Evolutionary conservation across 2,113 vertebrate genomes (phyloP), one percentile per base, ranked within the genome.

Genomic region (Pollimyrus isidori): DNA sequence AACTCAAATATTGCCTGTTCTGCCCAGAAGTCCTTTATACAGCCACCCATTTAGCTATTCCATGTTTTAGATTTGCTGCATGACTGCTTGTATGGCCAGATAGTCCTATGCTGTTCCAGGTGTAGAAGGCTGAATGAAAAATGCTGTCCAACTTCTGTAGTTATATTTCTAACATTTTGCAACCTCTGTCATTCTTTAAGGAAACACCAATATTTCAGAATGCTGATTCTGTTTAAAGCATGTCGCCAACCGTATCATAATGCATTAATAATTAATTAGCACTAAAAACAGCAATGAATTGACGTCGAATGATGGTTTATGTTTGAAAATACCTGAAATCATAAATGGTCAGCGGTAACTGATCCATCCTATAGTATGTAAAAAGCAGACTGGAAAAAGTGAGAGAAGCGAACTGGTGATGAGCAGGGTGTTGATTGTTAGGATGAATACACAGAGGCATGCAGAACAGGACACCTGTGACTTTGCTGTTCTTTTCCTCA

Each of bases 11-110:
- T 35, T 26, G n/a, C 50, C 26, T 35, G 17, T 21, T 87, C n/a
- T 87, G 50, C 49, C 50, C 50, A 52, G 85, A 86, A 50, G 26
- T 87, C 26, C 26, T 35, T 30, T 35, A 87, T 87, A 15, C 50
- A n/a, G 26, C 26, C 49, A 35, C 15, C 85, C 49, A 30, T 87
- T 52, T 52, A 13, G 85, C n/a, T 53, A 35, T 48, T 87, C 50
- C 50, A 26, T 52, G 85, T 53, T 87, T 52, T 87, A 87, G 85
- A 87, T 87, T 87, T 87, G n/a, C 85, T 87, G 85, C 85, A 52
- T 87, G 85, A 39, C 85, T 56, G 85, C 85, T 17, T 53, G 30
- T 53, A 56, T 53, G 50, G 49, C 35, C 85, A 53, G 49, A 87
- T 87, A 87, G n/a, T 49, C 6, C 30, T 39, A 19, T 87, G n/a